phyloP scores from a whole-genome alignment of 1,140 invertebrate species.

The Drosophila fuyamai region DNA sequence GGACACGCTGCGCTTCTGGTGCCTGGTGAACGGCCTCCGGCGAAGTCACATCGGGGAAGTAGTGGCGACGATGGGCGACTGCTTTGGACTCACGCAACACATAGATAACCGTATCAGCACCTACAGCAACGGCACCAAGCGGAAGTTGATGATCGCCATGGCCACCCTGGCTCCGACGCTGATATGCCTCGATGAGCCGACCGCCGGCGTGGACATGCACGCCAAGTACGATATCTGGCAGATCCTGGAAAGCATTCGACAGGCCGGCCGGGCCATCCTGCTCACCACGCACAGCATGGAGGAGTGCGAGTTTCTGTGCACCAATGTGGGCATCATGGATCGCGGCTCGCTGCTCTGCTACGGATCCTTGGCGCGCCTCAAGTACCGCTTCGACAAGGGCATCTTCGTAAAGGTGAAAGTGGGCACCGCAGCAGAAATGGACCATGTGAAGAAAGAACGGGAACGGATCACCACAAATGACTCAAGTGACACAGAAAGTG shows the following conservation, averaged over 20 bases:
- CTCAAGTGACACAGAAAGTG: neutral
- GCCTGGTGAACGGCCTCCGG: constrained; percentile 34
- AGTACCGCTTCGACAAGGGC: constrained; percentile 83
- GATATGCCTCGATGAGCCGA: constrained; percentile 95
- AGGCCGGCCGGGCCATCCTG: constrained; percentile 68
- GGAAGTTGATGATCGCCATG: constrained; percentile 94
- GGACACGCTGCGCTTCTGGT: constrained; percentile 43
- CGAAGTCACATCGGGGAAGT: neutral
- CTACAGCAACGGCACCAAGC: constrained; percentile 94
- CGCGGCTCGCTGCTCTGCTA: constrained; percentile 87
- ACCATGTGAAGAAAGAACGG: neutral
- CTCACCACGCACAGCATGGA: constrained; percentile 89
- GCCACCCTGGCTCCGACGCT: constrained; percentile 90
- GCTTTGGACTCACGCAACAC: constrained; percentile 21
- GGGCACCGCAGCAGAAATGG: constrained; percentile 51
- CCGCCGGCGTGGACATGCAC: constrained; percentile 95
- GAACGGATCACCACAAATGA: neutral
- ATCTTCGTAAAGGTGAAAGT: constrained; percentile 78
- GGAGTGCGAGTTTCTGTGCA: constrained; percentile 92
- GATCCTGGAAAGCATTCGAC: constrained; percentile 61
- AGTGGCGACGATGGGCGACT: constrained; percentile 11
- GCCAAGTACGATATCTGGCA: constrained; percentile 96
- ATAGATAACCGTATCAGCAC: constrained; percentile 29
- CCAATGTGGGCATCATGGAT: constrained; percentile 91
- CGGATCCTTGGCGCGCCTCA: constrained; percentile 82